Conservation (phyloP, 2,113 vertebrate species). For the Merops nubicus region DNA sequence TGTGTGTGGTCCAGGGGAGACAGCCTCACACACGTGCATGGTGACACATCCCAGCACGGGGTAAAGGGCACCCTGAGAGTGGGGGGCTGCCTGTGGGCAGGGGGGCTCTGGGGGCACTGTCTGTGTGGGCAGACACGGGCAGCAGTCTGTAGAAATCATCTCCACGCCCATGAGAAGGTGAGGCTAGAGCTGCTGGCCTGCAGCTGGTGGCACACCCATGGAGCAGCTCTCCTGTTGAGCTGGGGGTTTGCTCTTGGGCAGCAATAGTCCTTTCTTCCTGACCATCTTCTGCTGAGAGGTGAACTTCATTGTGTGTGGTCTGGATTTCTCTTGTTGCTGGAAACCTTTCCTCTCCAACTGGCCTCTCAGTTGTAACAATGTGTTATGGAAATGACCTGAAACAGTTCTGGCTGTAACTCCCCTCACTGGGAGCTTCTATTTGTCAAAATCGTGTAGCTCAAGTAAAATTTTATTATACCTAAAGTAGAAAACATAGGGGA, state of each 20-base stretch:
- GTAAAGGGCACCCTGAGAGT: rapidly evolving
- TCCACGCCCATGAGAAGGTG: rapidly evolving
- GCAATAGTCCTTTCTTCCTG: not conserved
- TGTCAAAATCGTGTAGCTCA: not conserved
- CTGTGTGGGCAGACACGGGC: not conserved
- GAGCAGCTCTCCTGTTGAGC: not conserved
- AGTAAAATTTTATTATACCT: not conserved
- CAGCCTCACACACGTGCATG: not conserved
- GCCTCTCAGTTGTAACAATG: not conserved
- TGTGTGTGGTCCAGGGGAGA: not conserved
- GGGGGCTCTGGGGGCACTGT: not conserved
- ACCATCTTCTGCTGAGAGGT: not conserved
- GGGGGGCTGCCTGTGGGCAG: not conserved
- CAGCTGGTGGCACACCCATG: rapidly evolving
- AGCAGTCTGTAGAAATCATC: not conserved
- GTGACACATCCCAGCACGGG: rapidly evolving
- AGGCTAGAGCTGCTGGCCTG: not conserved
- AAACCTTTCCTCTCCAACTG: not conserved
- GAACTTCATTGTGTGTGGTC: not conserved
- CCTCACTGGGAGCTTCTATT: not conserved
- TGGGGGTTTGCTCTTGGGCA: not conserved
- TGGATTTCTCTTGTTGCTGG: not conserved
- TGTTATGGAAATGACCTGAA: not conserved
- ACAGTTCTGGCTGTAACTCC: not conserved
- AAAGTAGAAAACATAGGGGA: not conserved